Evolutionary conservation across 2,113 vertebrate species (phyloP), one percentile per base, ranked within the genome.

Genomic region (Emberiza fucata): DNA sequence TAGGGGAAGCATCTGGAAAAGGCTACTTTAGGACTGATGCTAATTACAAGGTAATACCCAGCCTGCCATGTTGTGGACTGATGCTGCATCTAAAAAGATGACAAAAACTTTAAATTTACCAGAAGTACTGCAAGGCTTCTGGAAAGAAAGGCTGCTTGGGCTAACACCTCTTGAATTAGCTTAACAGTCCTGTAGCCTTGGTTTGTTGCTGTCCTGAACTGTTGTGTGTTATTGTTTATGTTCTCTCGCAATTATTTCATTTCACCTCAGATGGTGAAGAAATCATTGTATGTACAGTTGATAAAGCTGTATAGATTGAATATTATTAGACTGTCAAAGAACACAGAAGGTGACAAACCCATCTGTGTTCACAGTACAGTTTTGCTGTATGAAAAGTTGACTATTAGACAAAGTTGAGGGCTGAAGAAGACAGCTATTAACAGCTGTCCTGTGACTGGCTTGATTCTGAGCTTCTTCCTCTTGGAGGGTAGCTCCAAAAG

Each of bases 181-280:
- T 73, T 37, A 93, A 81, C 88, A 90, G 93, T 95, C 95, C 90
- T 92, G 80, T 89, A 94, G 90, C 96, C 91, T 86, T 80, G 51
- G 35, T 90, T 87, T 93, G 81, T 88, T 95, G 94, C 85, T 96
- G 88, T 88, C 71, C 54, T 94, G 64, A 83, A 88, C 42, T 77
- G 29, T 73, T 81, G 76, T 92, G 85, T 86, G 82, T 59, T 89
- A 45, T 2, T 92, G 79, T 95, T 71, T 91, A 91, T 93, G 92
- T 96, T 88, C 53, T 93, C 80, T 86, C 69, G 81, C 88, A 87
- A 64, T 84, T 95, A 91, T 64, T 94, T 88, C 40, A 11, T 91
- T 95, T 94, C 87, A 91, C 85, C 92, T 16, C 31, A 66, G 73
- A 56, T 29, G 81, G 80, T 95, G 94, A 90, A 94, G 79, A 81